Base-by-base conservation (phyloP, 2,888 invertebrate genomes). In the Melanotus villosus region DNA sequence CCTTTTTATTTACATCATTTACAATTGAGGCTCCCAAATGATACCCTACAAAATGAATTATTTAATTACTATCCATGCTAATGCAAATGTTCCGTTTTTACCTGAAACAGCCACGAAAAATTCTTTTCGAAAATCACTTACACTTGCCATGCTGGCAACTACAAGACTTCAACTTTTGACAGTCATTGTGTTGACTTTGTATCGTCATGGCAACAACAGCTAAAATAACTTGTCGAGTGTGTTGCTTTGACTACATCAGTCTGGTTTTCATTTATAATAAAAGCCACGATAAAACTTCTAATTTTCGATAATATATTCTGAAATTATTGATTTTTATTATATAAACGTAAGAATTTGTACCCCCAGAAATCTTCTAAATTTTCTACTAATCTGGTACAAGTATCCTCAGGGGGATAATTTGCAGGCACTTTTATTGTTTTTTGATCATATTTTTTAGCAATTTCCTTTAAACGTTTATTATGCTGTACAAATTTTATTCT, bases 21-120 rank as follows among this genome's bases (percentile, higher is more conserved):
- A 80, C 80, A 4, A 65, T 60, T 36, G 79, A 69, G 50, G 76
- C 74, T n/a, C 80, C 81, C 65, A 82, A 75, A 73, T 81, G 79
- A 45, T 73, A 77, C 34, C 79, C 82, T 82, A 65, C 60, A 70
- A n/a, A n/a, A 68, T 50, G 12, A 1, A 1, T 10, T 12, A n/a
- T 47, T 47, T 47, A 23, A 3, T 6, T 1, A 41, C 4, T 1
- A 10, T 38, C 45, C 9, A 41, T 26, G 26, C 26, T 26, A 26
- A 7, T 26, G 26, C n/a, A 26, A 26, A 26, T 26, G 34, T 16
- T 18, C 12, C n/a, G 19, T 19, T 75, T 50, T 76, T 76, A 81
- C 81, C 80, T 75, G 79, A 74, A 30, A 78, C 65, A 68, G 77
- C 78, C 67, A 80, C 75, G 67, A 81, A 77, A 72, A 78, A 79